These are phyloP conservation scores for Bubo bubo DNA, from an alignment of 2,113 vertebrate species.

Conservation along the genomic window DNA sequence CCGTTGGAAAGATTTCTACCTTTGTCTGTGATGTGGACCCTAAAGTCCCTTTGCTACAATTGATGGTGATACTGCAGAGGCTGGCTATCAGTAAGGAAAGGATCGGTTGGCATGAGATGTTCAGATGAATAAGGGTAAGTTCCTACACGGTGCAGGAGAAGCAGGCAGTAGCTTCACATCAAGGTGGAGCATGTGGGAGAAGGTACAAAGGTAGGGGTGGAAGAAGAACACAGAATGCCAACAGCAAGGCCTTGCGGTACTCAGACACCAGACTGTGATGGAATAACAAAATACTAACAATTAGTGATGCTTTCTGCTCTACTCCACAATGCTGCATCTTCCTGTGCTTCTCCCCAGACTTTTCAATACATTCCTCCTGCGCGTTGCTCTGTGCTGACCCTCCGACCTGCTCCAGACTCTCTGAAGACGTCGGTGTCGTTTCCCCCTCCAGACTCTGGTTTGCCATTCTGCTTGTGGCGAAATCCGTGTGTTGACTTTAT, in stretches of 20 bases:
- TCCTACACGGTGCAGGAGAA: not conserved
- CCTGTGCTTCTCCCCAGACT: not conserved
- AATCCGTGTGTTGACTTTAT: not conserved
- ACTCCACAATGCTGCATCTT: too few species aligned
- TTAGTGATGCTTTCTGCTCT: not conserved
- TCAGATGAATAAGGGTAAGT: not conserved
- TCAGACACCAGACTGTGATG: not conserved
- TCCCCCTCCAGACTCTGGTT: not conserved
- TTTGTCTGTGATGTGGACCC: not conserved
- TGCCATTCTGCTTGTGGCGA: not conserved
- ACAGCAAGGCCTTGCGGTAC: not conserved
- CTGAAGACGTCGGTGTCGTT: not conserved
- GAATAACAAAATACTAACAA: not conserved
- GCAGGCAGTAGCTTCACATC: not conserved
- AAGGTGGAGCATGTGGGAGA: not conserved
- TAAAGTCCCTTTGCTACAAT: not conserved
- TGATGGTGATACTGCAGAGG: too few species aligned
- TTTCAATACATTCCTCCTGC: not conserved
- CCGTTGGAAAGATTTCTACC: not conserved
- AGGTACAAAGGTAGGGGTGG: not conserved
- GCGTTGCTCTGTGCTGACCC: not conserved
- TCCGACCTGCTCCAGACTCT: not conserved
- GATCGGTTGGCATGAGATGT: not conserved
- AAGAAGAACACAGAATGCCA: not conserved
- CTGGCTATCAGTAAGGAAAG: not conserved